Evolutionary conservation across 2,888 invertebrate species (phyloP), one percentile per base, ranked within the genome.

Genomic region (Ctenicera cuprea): DNA sequence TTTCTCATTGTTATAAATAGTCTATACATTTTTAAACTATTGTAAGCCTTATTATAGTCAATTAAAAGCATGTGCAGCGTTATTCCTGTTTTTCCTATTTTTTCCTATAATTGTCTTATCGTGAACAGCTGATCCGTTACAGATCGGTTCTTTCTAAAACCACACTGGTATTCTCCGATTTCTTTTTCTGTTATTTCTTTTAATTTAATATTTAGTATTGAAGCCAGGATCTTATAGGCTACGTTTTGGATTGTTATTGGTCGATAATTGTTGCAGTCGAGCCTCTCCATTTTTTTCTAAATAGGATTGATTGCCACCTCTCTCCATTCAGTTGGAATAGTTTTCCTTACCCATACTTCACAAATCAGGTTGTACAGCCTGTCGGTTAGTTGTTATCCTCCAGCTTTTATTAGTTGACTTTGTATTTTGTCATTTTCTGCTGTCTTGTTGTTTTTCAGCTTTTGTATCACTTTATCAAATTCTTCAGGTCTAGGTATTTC

Each of bases 121-220:
- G 43, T 41, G 43, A 41, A 14, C n/a, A 14, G 43, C 14, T 41
- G 14, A 41, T 12, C 14, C 14, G 14, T 41, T 41, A 41, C 43
- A 12, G 14, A n/a, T 41, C n/a, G n/a, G n/a, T n/a, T n/a, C n/a
- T n/a, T n/a, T n/a, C n/a, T n/a, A n/a, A n/a, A n/a, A n/a, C n/a
- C n/a, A n/a, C n/a, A n/a, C n/a, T n/a, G n/a, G n/a, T n/a, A n/a
- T n/a, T n/a, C n/a, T n/a, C n/a, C n/a, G 9, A 26, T 22, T 52
- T 52, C 22, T 18, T 52, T 52, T 52, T 52, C 26, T 52, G 8
- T 26, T 26, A 52, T 52, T 52, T 22, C 26, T 52, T 26, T 52
- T 52, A 52, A 26, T 22, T 12, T 52, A 52, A 20, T 52, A 12
- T 52, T 52, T 52, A 52, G 52, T 52, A 26, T 52, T 52, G 52